Evolutionary conservation across 2,797 vertebrate genomes (phyloP).

Genomic region (Hippopotamyrus pictus): DNA sequence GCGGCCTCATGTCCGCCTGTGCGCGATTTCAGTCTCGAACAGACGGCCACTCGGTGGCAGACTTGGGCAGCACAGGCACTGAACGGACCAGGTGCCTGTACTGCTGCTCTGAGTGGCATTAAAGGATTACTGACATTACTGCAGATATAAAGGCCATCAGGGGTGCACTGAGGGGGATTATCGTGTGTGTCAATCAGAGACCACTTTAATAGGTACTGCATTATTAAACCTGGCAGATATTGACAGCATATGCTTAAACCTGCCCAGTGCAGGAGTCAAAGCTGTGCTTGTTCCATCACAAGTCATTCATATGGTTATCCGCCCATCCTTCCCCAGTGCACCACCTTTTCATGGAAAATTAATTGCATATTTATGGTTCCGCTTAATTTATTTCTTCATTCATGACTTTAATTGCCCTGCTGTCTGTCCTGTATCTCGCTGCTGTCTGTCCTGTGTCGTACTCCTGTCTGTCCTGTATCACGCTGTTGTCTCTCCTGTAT

Average conservation of each 20-base stretch:
- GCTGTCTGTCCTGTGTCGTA: not conserved
- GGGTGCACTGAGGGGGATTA: not conserved
- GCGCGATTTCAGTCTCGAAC: slow-evolving; percentile 12
- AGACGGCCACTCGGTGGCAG: slow-evolving; percentile 86
- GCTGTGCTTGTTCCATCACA: not conserved
- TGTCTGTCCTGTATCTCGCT: not conserved
- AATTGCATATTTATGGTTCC: not conserved
- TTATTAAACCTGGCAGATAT: not conserved
- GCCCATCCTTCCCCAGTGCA: not conserved
- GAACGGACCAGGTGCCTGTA: slow-evolving; percentile 75
- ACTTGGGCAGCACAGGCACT: slow-evolving; percentile 82
- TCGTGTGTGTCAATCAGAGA: not conserved
- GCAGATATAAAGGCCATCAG: not conserved
- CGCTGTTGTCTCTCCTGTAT: too few species aligned
- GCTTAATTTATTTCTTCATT: not conserved
- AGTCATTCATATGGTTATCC: not conserved
- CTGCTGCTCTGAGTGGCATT: not conserved
- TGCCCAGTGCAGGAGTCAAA: not conserved
- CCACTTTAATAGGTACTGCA: not conserved
- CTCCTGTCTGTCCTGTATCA: too few species aligned
- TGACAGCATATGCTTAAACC: not conserved
- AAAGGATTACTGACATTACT: not conserved
- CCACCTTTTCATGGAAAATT: not conserved
- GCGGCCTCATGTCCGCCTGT: not conserved
- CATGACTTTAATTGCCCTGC: not conserved